phyloP scores from a whole-genome alignment of 2,113 vertebrate species.

The Rhinolophus sinicus region DNA sequence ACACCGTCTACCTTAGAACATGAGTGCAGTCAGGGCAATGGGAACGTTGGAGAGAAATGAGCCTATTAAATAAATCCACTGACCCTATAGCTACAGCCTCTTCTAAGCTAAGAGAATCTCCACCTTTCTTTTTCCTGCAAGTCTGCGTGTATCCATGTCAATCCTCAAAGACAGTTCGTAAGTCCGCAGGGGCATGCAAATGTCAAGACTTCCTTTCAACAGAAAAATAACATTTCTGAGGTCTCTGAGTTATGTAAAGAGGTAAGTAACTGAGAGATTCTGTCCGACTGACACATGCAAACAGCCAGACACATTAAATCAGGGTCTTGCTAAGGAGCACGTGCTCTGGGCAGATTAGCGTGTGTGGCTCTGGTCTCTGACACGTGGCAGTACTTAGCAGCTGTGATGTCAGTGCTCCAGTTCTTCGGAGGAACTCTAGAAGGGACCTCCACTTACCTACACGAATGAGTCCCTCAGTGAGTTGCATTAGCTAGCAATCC shows the following conservation, averaged over 20 bases:
- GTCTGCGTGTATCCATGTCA: slow-evolving; percentile 1
- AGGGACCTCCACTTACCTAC: slow-evolving; percentile 35
- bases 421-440: slow-evolving; percentile 49
- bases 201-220: slow-evolving; percentile 72
- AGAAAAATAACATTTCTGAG: slow-evolving; percentile 73
- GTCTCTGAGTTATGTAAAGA: slow-evolving; percentile 74
- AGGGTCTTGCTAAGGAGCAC: slow-evolving; percentile 51
- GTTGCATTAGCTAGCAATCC: slow-evolving; percentile 17
- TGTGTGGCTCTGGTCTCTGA: slow-evolving; percentile 60
- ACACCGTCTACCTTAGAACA: background rate
- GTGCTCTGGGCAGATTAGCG: background rate
- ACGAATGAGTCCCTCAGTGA: slow-evolving; percentile 59
- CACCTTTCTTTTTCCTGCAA: background rate
- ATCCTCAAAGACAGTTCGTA: slow-evolving; percentile 44
- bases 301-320: slow-evolving; percentile 55
- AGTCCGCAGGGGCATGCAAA: background rate
- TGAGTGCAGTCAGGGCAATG: background rate
- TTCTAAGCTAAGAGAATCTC: background rate
- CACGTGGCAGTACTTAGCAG: background rate
- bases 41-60: fast-evolving
- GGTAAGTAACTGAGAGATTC: slow-evolving; percentile 62
- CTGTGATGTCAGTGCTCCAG: background rate
- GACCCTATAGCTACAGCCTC: background rate
- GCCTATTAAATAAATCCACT: background rate
- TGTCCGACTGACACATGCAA: slow-evolving; percentile 60